phyloP scores from a whole-genome alignment of 2,888 invertebrate species.

The Patella pellucida region DNA sequence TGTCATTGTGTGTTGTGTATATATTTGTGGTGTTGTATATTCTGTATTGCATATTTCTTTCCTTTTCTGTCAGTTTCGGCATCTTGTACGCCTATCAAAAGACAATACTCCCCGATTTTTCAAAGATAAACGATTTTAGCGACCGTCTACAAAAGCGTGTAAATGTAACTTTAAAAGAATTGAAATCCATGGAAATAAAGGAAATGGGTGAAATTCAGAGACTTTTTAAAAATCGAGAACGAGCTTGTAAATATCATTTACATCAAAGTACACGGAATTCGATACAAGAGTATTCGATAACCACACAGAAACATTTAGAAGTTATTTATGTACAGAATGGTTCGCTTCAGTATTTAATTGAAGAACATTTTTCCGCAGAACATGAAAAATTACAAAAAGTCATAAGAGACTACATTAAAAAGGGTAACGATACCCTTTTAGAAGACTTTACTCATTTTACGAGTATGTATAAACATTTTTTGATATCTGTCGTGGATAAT shows the following conservation, averaged over 20 bases:
- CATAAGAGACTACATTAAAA: conserved; percentile 48
- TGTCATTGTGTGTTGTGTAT: conserved; percentile 45
- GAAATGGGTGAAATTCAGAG: conserved; percentile 45
- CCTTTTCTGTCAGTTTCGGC: conserved; percentile 58
- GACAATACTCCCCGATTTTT: conserved; percentile 44
- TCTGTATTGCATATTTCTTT: conserved; percentile 58
- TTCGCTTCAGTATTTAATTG: conserved; percentile 37
- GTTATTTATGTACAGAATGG: conserved; percentile 46
- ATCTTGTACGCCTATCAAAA: conserved; percentile 55
- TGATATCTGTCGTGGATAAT: conserved; percentile 54
- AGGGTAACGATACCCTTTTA: conserved; percentile 52
- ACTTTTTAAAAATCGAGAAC: conserved; percentile 48
- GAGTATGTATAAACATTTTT: conserved; percentile 51
- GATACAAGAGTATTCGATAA: conserved; percentile 33
- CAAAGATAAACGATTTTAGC: conserved; percentile 49
- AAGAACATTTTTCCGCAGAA: conserved; percentile 39
- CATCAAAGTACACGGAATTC: conserved; percentile 42
- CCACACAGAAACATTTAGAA: conserved; percentile 36
- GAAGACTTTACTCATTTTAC: conserved; percentile 47
- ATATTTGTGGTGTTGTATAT: conserved; percentile 53
- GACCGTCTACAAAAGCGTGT: conserved; percentile 51
- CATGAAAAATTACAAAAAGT: conserved; percentile 39
- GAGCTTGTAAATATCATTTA: conserved; percentile 55
- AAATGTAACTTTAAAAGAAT: conserved; percentile 42
- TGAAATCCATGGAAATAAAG: conserved; percentile 48